Percentiles rank a stretch among this genome's conserved stretches.
These are phyloP conservation scores for Myrmecophaga tridactyla DNA, from an alignment of 2,113 vertebrate species.

Conservation along the genomic window DNA sequence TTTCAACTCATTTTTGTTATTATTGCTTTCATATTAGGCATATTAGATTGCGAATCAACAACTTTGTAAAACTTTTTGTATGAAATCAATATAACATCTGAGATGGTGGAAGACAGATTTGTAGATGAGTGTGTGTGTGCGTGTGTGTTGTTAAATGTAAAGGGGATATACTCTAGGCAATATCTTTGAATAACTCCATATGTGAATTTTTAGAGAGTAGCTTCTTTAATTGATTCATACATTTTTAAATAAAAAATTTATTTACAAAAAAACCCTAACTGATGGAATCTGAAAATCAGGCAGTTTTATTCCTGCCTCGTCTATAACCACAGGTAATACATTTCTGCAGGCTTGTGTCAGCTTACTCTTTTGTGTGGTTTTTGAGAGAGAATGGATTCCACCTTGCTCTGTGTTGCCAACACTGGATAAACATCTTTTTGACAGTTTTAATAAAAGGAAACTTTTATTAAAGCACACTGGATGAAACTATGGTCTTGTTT, in stretches of 20 bases:
- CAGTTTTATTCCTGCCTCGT: background rate
- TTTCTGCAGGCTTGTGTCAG: background rate
- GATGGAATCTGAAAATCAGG: constrained; percentile 2
- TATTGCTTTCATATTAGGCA: background rate
- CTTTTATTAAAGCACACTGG: background rate
- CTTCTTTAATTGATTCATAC: background rate
- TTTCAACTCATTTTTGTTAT: background rate
- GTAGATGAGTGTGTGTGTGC: background rate
- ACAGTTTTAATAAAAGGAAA: constrained; percentile 8
- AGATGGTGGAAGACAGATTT: background rate
- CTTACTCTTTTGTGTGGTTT: background rate
- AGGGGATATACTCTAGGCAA: background rate
- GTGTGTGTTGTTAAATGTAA: background rate
- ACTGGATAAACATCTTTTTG: constrained; percentile 25
- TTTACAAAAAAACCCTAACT: background rate
- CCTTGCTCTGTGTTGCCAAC: background rate
- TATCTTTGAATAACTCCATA: background rate
- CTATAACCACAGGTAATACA: background rate
- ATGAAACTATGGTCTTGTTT: background rate
- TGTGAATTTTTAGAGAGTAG: background rate
- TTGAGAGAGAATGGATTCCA: background rate
- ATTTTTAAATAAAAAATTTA: background rate
- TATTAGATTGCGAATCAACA: background rate
- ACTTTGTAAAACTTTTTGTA: background rate
- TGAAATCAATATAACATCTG: background rate